Evolutionary conservation across 2,797 vertebrate species (phyloP).

Genomic region (Alectoris magna): DNA sequence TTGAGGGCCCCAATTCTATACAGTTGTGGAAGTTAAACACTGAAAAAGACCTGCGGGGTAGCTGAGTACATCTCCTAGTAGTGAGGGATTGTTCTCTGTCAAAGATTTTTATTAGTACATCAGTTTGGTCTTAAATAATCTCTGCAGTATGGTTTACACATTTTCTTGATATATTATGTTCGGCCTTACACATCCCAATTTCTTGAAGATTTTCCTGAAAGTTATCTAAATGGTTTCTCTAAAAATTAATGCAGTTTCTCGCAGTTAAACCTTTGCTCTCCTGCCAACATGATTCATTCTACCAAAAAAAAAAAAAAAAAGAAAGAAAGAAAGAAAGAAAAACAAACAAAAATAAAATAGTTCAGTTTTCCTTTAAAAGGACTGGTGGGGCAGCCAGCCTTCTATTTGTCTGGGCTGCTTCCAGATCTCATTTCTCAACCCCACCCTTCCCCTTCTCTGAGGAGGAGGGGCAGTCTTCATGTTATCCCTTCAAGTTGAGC

Average conservation of each 20-base stretch:
- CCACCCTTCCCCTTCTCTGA: constrained; percentile 41
- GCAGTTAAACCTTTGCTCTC: constrained; percentile 28
- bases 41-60: constrained; percentile 39
- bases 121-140: background rate
- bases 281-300: constrained; percentile 33
- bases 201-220: background rate
- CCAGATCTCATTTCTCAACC: constrained; percentile 68
- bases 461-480: constrained; percentile 66
- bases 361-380: constrained; percentile 65
- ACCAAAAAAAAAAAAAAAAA: constrained; percentile 3
- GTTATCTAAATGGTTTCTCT: background rate
- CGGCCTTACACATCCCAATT: background rate
- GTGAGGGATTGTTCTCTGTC: background rate
- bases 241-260: constrained; percentile 7
- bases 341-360: constrained; percentile 47
- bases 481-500: constrained; percentile 72
- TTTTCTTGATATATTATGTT: background rate
- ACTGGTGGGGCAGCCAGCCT: constrained; percentile 49
- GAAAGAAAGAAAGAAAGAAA: too few relatives aligned
- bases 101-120: constrained; percentile 20
- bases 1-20: background rate
- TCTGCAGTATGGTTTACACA: background rate
- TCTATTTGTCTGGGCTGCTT: constrained; percentile 69
- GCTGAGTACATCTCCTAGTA: constrained; percentile 20
- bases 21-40: constrained; percentile 7